These are phyloP conservation scores for Mormyrus proboscirostris DNA, from an alignment of 2,797 vertebrate genomes.

Conservation along the genomic window DNA sequence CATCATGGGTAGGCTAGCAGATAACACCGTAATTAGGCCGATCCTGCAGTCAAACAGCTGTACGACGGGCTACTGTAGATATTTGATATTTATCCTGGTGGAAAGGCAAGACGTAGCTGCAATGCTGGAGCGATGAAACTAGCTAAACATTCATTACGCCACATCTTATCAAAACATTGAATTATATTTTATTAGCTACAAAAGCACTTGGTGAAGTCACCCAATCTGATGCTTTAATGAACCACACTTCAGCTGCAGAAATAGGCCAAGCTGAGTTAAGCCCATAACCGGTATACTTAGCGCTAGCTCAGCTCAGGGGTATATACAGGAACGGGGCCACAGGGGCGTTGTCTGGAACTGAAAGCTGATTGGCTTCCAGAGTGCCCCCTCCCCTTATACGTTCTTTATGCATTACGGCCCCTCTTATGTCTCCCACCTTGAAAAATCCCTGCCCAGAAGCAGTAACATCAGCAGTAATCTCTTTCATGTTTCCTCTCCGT, in stretches of 20 bases:
- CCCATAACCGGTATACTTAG: background rate
- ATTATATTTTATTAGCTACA: conserved; percentile 21
- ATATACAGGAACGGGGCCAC: background rate
- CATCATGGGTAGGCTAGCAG: conserved; percentile 10
- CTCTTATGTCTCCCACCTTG: background rate
- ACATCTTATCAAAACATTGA: conserved; percentile 22
- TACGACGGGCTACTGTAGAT: background rate
- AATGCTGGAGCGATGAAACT: background rate
- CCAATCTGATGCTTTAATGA: background rate
- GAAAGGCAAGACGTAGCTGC: conserved; percentile 4
- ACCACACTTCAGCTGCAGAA: background rate
- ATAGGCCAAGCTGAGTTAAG: background rate
- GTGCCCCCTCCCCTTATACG: background rate
- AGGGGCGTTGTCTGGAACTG: background rate
- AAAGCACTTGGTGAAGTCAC: background rate
- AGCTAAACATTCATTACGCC: conserved; percentile 13
- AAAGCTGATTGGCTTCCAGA: background rate
- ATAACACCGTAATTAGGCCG: background rate
- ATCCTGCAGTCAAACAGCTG: conserved; percentile 22
- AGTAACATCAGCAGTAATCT: background rate
- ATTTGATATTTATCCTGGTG: conserved; percentile 6
- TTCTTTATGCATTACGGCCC: background rate
- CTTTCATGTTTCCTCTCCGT: background rate
- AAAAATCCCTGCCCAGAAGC: background rate
- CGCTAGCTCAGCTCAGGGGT: background rate